phyloP scores from a whole-genome alignment of 2,113 vertebrate species.

The Microtus montanus region DNA sequence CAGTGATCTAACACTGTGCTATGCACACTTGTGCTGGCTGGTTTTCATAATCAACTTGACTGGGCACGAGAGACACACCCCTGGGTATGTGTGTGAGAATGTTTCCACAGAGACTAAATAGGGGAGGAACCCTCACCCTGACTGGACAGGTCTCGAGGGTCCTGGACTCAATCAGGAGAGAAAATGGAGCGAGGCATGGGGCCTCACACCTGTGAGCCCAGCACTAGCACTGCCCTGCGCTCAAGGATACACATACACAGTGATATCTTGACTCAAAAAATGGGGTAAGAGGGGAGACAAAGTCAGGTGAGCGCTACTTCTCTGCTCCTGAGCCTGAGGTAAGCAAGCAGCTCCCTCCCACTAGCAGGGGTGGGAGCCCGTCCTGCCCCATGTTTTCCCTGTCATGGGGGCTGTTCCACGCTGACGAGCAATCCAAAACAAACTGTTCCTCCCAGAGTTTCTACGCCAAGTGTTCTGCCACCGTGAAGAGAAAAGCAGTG shows the following conservation, averaged over 20 bases:
- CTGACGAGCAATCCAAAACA: neutral
- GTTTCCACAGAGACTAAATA: neutral
- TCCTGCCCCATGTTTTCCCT: neutral
- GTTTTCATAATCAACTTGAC: neutral
- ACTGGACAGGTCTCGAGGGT: neutral
- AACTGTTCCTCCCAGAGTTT: neutral
- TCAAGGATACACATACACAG: neutral
- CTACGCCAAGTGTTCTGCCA: neutral
- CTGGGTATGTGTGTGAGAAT: neutral
- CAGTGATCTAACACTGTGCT: no score
- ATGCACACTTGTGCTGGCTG: neutral
- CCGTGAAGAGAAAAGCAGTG: neutral
- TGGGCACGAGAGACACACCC: neutral
- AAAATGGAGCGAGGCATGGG: neutral
- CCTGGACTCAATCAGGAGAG: neutral
- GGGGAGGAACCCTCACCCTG: neutral
- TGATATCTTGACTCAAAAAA: neutral
- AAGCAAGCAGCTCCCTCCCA: neutral
- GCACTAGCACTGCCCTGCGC: neutral
- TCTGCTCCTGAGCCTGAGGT: neutral
- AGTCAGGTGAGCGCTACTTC: neutral
- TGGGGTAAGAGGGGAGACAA: accelerated
- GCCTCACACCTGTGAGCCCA: neutral
- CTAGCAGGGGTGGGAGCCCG: no score
- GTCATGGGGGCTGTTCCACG: neutral